phyloP scores from a whole-genome alignment of 2,113 vertebrate species.

The Glaucomys volans region DNA sequence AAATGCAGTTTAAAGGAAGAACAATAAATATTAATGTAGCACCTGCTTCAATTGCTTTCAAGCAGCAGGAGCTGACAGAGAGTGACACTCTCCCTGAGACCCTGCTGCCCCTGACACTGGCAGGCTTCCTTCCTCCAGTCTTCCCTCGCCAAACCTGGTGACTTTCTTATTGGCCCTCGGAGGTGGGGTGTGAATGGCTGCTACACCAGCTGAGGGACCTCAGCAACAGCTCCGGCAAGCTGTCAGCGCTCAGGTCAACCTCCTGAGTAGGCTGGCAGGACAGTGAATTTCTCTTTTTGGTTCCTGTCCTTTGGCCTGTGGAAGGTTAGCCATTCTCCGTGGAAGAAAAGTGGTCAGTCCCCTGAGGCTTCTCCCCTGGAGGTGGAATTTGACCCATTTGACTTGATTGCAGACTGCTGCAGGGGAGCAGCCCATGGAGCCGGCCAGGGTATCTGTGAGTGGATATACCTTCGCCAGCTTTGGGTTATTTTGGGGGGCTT shows the following conservation, averaged over 20 bases:
- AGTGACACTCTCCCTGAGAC: not conserved
- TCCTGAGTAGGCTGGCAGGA: not conserved
- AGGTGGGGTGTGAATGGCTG: not conserved
- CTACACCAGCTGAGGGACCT: not conserved
- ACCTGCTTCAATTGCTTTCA: conserved; percentile 56
- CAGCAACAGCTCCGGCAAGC: fast-evolving
- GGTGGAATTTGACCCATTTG: not conserved
- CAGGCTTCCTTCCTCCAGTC: not conserved
- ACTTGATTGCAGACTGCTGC: not conserved
- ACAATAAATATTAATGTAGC: conserved; percentile 71
- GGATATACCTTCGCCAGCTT: not conserved
- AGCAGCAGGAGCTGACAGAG: conserved; percentile 11
- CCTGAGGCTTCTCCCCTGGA: not conserved
- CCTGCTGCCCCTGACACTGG: not conserved
- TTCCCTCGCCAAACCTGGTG: fast-evolving
- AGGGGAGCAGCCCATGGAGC: not conserved
- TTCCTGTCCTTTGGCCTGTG: not conserved
- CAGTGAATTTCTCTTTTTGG: not conserved
- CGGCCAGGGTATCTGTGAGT: not conserved
- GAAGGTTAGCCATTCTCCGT: not conserved
- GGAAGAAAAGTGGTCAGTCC: not conserved
- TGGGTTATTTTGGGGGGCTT: not conserved
- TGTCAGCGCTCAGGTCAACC: too few relatives aligned
- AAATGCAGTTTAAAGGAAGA: conserved; percentile 39
- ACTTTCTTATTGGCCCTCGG: conserved; percentile 42